Conservation (phyloP, 2,797 vertebrate genomes). For the Morus bassanus region DNA sequence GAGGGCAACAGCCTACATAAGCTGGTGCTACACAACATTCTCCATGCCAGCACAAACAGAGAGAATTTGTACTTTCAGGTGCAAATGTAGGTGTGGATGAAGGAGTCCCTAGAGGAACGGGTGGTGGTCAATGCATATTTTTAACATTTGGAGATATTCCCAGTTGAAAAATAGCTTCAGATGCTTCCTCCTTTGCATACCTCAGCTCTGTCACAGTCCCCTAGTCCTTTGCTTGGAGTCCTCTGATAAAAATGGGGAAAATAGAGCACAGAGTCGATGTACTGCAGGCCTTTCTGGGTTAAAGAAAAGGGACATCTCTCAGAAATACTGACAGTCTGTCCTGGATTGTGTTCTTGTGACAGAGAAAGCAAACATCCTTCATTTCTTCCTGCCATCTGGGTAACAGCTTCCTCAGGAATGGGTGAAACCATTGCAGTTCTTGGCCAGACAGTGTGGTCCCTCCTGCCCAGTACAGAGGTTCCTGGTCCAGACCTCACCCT, state of each 20-base stretch:
- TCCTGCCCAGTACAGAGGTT: background rate
- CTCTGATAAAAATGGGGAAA: background rate
- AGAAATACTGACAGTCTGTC: background rate
- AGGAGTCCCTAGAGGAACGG: background rate
- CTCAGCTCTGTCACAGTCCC: background rate
- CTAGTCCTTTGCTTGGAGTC: accelerated
- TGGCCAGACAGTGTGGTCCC: background rate
- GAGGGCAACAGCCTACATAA: background rate
- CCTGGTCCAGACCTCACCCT: background rate
- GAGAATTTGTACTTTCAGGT: background rate
- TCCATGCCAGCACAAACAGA: background rate
- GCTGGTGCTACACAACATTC: background rate
- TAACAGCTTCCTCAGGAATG: background rate
- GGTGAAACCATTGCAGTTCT: background rate
- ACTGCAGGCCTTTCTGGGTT: background rate
- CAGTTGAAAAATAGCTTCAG: background rate
- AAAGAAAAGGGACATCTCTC: background rate
- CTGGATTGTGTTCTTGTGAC: background rate
- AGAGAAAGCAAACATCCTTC: background rate
- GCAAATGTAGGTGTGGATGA: background rate
- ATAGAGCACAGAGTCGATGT: background rate
- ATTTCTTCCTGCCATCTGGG: background rate
- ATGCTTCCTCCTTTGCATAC: background rate
- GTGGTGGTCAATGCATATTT: background rate
- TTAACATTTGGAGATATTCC: background rate